A percentile compares a stretch with the other conserved stretches of the same genome.
phyloP scores from a whole-genome alignment of 2,888 invertebrate species.

The Neoitamus cyanurus region DNA sequence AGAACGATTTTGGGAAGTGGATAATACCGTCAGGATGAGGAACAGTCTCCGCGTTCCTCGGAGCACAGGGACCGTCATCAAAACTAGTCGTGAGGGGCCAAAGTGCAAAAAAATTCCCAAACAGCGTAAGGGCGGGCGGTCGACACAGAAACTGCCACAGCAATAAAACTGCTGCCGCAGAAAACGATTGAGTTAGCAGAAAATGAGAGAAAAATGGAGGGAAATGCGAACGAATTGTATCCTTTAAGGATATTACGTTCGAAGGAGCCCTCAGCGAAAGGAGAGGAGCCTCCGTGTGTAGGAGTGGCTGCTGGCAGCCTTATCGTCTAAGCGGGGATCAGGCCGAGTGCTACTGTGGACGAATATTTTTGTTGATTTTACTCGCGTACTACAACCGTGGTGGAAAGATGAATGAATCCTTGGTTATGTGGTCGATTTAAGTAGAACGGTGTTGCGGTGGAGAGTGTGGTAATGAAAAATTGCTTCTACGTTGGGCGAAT shows the following conservation, averaged over 20 bases:
- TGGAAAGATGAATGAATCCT: constrained; percentile 49
- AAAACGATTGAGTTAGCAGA: constrained; percentile 50
- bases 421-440: constrained; percentile 52
- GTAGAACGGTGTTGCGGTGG: constrained; percentile 45
- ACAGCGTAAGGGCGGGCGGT: constrained; percentile 74
- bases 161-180: constrained; percentile 50
- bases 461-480: constrained; percentile 51
- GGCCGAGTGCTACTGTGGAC: not conserved
- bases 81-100: not conserved
- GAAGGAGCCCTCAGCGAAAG: not conserved
- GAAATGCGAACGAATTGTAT: constrained; percentile 48
- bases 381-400: constrained; percentile 42
- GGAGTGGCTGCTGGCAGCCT: constrained; percentile 1
- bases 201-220: constrained; percentile 36
- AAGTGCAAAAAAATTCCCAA: constrained; percentile 15
- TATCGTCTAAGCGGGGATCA: constrained; percentile 35
- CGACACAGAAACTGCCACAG: constrained; percentile 55
- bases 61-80: constrained; percentile 18
- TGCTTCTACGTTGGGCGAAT: constrained; percentile 42
- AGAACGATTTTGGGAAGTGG: constrained; percentile 49
- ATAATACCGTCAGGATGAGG: constrained; percentile 41
- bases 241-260: constrained; percentile 43
- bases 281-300: not conserved
- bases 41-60: not conserved
- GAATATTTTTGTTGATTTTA: constrained; percentile 47